Base-by-base conservation (phyloP, 2,797 vertebrate species). In the Tapirus indicus region DNA sequence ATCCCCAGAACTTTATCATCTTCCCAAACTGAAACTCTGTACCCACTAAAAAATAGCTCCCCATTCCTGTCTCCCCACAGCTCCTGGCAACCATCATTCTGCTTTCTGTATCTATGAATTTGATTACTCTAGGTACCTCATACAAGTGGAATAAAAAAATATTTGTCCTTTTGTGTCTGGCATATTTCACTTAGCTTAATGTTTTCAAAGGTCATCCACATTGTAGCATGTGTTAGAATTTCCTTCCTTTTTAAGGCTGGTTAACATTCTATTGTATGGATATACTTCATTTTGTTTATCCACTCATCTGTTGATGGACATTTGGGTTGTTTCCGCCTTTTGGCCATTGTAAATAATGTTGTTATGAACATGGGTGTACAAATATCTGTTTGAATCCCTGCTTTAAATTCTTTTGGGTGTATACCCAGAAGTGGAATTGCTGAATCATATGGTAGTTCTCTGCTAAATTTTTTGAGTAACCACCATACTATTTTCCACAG, bases 201-300 rank as follows among this genome's bases (percentile, higher is more conserved):
- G 38, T 95, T 77, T 89, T 83, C 7, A 90, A 66, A 49, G 27
- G 66, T 92, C n/a, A 77, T 95, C 18, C 23, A 38, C 77, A 27
- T 84, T 68, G 29, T 32, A 80, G 7, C 27, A 60, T 68, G 49
- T 82, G n/a, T 71, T 32, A 44, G 13, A 79, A 41, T 52, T 84
- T 79, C 60, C 41, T 89, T 78, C 3, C 13, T 69, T 71, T 79
- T 72, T 41, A 74, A 95, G 32, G 32, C 9, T 69, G 35, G 94
- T 58, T 74, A 74, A n/a, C 79, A 78, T 88, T 91, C 14, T 11
- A 94, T n/a, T 66, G 23, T 83, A 41, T 82, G 56, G 6, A 21
- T 93, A 56, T 68, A 29, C 18, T 35, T 54, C 38, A 52, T 41
- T 86, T 86, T 91, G 9, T n/a, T 87, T 86, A 71, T 47, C 21